Base-by-base conservation (phyloP, 1,140 invertebrate genomes). In the Zaprionus tsacasi region DNA sequence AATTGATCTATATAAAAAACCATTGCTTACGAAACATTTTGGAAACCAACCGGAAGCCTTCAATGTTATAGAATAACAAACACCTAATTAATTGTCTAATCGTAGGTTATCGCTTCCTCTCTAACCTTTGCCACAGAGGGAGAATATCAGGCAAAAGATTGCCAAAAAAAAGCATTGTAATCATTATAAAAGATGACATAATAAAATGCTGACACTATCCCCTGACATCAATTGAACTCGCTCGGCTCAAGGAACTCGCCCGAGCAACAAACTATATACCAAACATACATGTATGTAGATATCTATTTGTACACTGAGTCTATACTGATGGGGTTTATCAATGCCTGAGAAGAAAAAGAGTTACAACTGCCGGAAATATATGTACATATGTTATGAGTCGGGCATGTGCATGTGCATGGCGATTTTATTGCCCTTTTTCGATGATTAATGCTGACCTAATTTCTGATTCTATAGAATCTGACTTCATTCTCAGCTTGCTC, bases 361-460 rank as follows among this genome's bases (percentile, higher is more conserved):
- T 81, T 74, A 73, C 70, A 70, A 66, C 45, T 79, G 50, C 21
- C 71, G 72, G 66, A 76, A 69, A 70, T 79, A 67, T 60, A 73
- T 70, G 66, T 61, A 67, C 55, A 59, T 30, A 50, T 30, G 27
- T 5, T 30, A 66, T 82, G 54, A 55, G 33, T 54, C 73, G 17
- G 11, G 11, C 4, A 10, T 7, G 17, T 7, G 45, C 8, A 10
- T 13, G 45, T 21, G 45, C 17, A 50, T 40, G 60, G 38, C n/a
- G 10, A 50, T 30, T 48, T 38, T 45, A 50, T 58, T 15, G 52
- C 58, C 17, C 38, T 64, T 76, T 70, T 70, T 27, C 10, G 35
- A 63, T 78, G 82, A 88, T 88, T 88, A 88, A 54, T 36, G 82
- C 52, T 87, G 83, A 87, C 83, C 83, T 67, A 87, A 63, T 88